Base-by-base conservation (phyloP, 1,140 invertebrate species). In the Cyclina sinensis region DNA sequence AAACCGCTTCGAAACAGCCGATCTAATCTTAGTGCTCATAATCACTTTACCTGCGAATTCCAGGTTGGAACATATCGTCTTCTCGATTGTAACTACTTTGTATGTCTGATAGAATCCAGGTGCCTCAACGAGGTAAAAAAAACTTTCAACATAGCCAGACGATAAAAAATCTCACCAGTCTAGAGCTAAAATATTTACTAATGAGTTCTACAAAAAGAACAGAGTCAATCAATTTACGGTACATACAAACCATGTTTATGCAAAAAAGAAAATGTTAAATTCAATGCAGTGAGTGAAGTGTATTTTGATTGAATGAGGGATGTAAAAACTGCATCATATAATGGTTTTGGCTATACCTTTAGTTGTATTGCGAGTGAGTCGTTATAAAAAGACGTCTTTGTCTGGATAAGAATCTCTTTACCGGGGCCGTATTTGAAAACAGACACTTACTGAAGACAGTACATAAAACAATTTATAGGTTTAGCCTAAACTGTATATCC, bases 21-120 rank as follows among this genome's bases (percentile, higher is more conserved):
- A 39, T 74, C 70, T 74, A 43, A 74, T 74, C 74, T 16, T 46
- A 35, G 46, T 32, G 46, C 48, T 78, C 74, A 54, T 78, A 78
- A 78, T 78, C 74, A 54, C 74, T 78, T 70, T 78, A 78, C 74
- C 74, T 78, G 74, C 43, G 48, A 78, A 78, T 51, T 78, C 74
- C 46, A 54, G 46, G 43, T 78, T 54, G 24, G n/a, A 30, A 37
- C 46, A 48, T 51, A 78, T 51, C 74, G 74, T 78, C 74, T 78
- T 24, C 74, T 51, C 27, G 46, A 57, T 78, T 78, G 74, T 51
- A 51, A n/a, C 43, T 78, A 78, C 74, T 78, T 78, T 51, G 74
- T 78, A 51, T 21, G 74, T 78, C 74, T 78, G 74, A 78, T 78
- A 51, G 46, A 48, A 78, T 54, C 74, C 74, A 78, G 74, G 74